Conservation (phyloP, 2,113 vertebrate species). For the Oreochromis aureus region DNA sequence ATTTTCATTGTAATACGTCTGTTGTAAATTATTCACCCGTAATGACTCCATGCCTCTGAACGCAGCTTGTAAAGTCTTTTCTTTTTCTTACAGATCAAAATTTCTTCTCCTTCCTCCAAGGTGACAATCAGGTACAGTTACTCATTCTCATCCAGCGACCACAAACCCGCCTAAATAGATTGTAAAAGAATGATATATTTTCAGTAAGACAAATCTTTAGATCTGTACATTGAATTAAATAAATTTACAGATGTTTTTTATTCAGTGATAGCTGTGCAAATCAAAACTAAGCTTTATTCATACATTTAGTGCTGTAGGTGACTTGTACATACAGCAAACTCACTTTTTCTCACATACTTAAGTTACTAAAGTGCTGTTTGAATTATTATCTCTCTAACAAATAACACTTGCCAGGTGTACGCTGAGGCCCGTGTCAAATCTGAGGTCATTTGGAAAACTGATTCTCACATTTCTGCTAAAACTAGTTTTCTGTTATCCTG, state of each 20-base stretch:
- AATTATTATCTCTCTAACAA: not conserved
- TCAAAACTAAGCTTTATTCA: not conserved
- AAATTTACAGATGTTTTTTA: not conserved
- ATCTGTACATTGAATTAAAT: not conserved
- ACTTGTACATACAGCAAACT: not conserved
- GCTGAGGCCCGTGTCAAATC: not conserved
- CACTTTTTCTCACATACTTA: not conserved
- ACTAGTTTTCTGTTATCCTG: not conserved
- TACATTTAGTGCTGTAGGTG: not conserved
- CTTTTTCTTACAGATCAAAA: constrained; percentile 81
- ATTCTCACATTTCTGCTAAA: not conserved
- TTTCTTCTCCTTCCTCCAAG: constrained; percentile 98
- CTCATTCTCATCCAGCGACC: not conserved
- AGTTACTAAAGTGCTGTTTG: not conserved
- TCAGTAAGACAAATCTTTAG: not conserved
- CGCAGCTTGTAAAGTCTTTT: not conserved
- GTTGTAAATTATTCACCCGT: not conserved
- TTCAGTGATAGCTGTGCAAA: not conserved
- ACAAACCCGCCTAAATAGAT: not conserved
- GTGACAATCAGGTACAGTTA: constrained; percentile 92
- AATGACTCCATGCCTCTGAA: not conserved
- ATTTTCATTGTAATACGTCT: not conserved
- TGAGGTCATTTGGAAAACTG: not conserved
- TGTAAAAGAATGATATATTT: not conserved
- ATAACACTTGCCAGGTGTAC: not conserved